phyloP scores from a whole-genome alignment of 2,113 vertebrate species.

The Mustelus asterias region DNA sequence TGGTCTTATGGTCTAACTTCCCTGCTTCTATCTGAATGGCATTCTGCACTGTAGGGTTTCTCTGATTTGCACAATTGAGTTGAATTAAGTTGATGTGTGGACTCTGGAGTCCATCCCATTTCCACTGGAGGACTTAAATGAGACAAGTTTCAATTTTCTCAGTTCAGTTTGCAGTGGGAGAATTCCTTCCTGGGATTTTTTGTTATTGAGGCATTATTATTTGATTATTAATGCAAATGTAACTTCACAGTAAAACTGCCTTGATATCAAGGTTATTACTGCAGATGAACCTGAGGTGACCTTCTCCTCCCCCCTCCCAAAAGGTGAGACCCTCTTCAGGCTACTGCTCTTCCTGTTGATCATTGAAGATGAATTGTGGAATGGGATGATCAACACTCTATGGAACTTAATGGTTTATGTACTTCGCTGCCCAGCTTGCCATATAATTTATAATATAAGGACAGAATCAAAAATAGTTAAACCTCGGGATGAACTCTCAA shows the following conservation, averaged over 20 bases:
- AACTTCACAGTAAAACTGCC: background rate
- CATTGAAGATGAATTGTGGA: background rate
- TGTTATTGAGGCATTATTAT: background rate
- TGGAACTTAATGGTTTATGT: background rate
- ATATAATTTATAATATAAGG: background rate
- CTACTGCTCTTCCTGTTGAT: background rate
- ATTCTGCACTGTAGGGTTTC: no score
- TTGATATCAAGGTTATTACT: background rate
- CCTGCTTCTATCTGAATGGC: no score
- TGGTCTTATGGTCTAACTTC: no score
- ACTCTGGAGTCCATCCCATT: background rate
- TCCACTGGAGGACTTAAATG: background rate
- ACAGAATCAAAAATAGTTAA: background rate
- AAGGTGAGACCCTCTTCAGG: background rate
- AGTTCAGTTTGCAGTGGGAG: slow-evolving; percentile 50
- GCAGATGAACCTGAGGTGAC: background rate
- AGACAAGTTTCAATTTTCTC: background rate
- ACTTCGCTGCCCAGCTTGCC: background rate
- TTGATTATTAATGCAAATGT: background rate
- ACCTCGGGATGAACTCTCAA: background rate
- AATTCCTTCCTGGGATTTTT: background rate
- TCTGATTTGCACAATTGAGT: no score
- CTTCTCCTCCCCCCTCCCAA: background rate
- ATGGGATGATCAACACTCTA: background rate
- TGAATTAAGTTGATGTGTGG: background rate